Percentiles rank a stretch among this genome's conserved stretches.
phyloP scores from a whole-genome alignment of 2,113 vertebrate species.

The Tetrao urogallus region DNA sequence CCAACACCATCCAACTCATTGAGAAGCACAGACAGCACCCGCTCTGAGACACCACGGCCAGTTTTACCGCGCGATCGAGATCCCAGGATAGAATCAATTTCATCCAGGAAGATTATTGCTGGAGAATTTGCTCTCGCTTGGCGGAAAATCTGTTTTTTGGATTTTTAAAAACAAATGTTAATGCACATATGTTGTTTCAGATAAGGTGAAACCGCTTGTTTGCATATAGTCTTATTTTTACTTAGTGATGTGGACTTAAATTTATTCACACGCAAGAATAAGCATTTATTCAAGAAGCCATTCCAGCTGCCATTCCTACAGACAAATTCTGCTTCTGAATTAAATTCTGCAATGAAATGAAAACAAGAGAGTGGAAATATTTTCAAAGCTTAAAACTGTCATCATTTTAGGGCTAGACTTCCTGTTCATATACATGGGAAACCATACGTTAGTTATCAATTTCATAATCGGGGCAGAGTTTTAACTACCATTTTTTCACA shows the following conservation, averaged over 20 bases:
- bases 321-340: background rate
- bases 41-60: slow-evolving; percentile 82
- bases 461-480: background rate
- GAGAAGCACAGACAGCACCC: slow-evolving; percentile 92
- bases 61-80: slow-evolving; percentile 76
- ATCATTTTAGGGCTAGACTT: background rate
- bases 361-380: background rate
- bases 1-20: slow-evolving; percentile 96
- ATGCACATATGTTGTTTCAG: background rate
- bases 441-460: background rate
- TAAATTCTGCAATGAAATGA: background rate
- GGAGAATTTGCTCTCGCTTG: slow-evolving; percentile 92
- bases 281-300: background rate
- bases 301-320: background rate
- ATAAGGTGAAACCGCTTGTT: background rate
- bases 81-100: slow-evolving; percentile 93
- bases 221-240: background rate
- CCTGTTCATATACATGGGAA: background rate
- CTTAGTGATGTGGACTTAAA: background rate
- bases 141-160: slow-evolving; percentile 84
- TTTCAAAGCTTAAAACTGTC: background rate
- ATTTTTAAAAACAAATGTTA: background rate
- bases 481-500: background rate
- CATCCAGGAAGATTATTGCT: slow-evolving; percentile 94
- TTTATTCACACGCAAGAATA: background rate